phyloP scores from a whole-genome alignment of 2,888 invertebrate genomes.

The Synergus japonicus region DNA sequence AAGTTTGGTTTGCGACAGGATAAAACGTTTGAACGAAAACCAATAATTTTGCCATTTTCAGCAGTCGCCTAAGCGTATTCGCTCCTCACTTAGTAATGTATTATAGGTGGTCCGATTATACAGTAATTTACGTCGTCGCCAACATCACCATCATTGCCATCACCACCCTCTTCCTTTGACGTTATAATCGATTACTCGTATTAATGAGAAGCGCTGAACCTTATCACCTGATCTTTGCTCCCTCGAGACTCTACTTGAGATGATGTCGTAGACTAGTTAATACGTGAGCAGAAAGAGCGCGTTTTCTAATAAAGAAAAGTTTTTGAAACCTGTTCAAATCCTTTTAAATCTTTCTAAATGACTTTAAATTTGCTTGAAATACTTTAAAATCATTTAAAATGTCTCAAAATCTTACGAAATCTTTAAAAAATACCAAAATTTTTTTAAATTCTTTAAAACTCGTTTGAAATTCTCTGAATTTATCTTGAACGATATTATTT shows the following conservation, averaged over 20 bases:
- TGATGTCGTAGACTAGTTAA: conserved; percentile 26
- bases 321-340: no score
- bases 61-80: conserved; percentile 47
- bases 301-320: neutral
- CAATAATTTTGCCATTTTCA: conserved; percentile 65
- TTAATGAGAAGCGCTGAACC: conserved; percentile 46
- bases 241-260: conserved; percentile 38
- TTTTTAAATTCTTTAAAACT: no score
- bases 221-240: conserved; percentile 49
- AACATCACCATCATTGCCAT: conserved; percentile 3
- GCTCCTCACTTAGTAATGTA: conserved; percentile 34
- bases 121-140: conserved; percentile 45
- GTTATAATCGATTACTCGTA: conserved; percentile 50
- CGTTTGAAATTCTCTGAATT: no score
- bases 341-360: no score
- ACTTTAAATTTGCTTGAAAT: no score
- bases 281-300: conserved; percentile 27
- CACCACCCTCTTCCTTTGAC: conserved; percentile 4
- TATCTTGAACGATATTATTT: no score
- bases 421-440: no score
- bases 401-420: no score
- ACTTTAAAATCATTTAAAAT: no score
- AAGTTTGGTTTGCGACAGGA: conserved; percentile 58
- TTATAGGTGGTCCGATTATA: conserved; percentile 44
- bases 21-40: conserved; percentile 60